Evolutionary conservation across 2,113 vertebrate species (phyloP).

Genomic region (Dendropsophus ebraccatus): DNA sequence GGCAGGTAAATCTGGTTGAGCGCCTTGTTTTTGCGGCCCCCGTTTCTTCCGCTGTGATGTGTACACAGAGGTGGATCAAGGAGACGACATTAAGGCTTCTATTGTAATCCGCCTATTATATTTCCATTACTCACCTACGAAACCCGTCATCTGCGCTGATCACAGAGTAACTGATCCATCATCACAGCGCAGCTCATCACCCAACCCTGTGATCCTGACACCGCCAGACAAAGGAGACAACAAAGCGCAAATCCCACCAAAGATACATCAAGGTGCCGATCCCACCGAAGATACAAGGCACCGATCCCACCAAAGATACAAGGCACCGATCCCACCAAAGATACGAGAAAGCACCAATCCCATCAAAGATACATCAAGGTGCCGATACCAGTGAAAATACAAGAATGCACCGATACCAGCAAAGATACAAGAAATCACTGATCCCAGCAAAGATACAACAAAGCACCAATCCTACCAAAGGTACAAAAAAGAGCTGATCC

Average conservation of each 20-base stretch:
- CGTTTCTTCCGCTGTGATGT: background rate
- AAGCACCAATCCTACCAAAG: too few species aligned
- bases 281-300: too few species aligned
- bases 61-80: conserved; percentile 5
- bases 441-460: too few species aligned
- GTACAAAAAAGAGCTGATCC: too few species aligned
- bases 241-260: background rate
- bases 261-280: background rate
- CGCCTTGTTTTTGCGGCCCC: background rate
- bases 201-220: background rate
- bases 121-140: background rate
- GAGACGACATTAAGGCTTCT: background rate
- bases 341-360: too few species aligned
- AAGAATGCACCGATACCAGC: too few species aligned
- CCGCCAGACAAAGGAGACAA: background rate
- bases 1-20: background rate
- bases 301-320: too few species aligned
- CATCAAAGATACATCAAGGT: too few species aligned
- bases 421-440: too few species aligned
- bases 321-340: too few species aligned
- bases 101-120: conserved; percentile 11
- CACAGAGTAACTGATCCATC: background rate
- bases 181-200: background rate
- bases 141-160: background rate
- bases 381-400: too few species aligned